Evolutionary conservation across 2,113 vertebrate species (phyloP).

Genomic region (Corvus hawaiiensis): DNA sequence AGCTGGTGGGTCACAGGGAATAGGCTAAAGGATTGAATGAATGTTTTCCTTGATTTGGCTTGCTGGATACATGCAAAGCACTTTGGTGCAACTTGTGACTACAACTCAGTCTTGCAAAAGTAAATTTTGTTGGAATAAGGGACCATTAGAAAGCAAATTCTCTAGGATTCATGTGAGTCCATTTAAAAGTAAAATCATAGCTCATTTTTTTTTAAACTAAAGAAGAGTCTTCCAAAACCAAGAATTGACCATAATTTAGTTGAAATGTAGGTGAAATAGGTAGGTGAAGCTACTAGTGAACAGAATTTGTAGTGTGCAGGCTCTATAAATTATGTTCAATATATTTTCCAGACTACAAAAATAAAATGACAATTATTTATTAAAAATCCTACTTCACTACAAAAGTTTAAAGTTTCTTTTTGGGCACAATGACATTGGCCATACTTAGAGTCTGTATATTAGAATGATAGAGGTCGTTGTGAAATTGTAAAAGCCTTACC

Average conservation of each 20-base stretch:
- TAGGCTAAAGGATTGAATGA: background rate
- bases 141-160: background rate
- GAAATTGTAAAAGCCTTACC: background rate
- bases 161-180: background rate
- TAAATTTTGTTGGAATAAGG: background rate
- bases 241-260: background rate
- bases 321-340: background rate
- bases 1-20: background rate
- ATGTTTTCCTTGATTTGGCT: background rate
- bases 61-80: background rate
- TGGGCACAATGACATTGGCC: background rate
- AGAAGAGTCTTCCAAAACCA: background rate
- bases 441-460: background rate
- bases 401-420: background rate
- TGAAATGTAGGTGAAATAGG: background rate
- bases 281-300: background rate
- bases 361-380: background rate
- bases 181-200: background rate
- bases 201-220: background rate
- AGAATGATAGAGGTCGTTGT: background rate
- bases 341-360: background rate
- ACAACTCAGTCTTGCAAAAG: background rate
- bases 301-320: background rate
- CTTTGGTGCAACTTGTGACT: background rate
- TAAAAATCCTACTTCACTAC: background rate